Percentiles rank a stretch among this genome's conserved stretches.
Evolutionary conservation across 2,113 vertebrate genomes (phyloP).

Genomic region (Oenanthe melanoleuca): DNA sequence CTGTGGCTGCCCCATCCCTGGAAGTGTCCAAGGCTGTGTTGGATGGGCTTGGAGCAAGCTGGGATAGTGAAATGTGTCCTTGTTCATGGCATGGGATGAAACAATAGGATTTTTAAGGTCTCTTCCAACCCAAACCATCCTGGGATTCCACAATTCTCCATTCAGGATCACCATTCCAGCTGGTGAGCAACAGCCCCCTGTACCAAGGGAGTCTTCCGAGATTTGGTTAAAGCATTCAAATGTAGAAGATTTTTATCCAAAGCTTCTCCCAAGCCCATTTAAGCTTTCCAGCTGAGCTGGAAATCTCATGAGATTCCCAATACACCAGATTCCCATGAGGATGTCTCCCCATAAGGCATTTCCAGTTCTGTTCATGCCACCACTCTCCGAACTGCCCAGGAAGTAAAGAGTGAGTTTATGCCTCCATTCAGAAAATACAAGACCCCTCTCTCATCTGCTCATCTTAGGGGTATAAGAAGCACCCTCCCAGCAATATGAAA

Average conservation of each 20-base stretch:
- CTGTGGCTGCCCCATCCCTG: neutral
- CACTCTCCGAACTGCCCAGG: accelerated
- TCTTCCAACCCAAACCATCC: neutral
- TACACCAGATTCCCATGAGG: neutral
- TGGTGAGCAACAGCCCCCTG: neutral
- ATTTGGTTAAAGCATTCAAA: neutral
- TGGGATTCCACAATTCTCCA: neutral
- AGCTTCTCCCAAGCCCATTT: neutral
- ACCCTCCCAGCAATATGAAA: neutral
- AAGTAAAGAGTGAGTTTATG: neutral
- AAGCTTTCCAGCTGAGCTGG: neutral
- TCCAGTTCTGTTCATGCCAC: neutral
- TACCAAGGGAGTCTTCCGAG: neutral
- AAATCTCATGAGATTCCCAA: neutral
- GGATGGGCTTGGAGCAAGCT: neutral
- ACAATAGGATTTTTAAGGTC: neutral
- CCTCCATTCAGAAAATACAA: neutral
- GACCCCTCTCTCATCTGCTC: neutral
- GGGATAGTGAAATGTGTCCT: neutral
- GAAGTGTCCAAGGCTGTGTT: accelerated
- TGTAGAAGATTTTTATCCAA: neutral
- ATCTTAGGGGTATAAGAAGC: neutral
- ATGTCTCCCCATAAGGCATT: neutral
- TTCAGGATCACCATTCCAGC: neutral
- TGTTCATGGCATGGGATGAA: neutral